Conservation (phyloP, 2,888 invertebrate genomes). For the Ophraella communa region DNA sequence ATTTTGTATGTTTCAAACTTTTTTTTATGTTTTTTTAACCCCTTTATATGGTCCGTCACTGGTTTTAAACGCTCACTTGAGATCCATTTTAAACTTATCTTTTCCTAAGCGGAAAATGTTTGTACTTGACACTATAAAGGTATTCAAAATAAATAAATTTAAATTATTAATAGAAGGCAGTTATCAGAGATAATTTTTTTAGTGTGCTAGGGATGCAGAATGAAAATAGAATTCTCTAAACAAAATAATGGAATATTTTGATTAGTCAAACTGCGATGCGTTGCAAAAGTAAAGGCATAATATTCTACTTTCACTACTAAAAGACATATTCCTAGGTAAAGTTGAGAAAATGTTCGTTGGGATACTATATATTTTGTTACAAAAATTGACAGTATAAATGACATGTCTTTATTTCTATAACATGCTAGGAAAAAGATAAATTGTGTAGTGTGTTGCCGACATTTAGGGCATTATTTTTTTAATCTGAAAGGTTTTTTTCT, state of each 20-base stretch:
- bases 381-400: no score
- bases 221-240: constrained; percentile 11
- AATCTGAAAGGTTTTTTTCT: no score
- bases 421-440: no score
- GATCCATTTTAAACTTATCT: constrained; percentile 50
- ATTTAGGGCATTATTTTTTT: no score
- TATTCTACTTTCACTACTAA: no score
- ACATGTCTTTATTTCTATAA: no score
- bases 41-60: not conserved
- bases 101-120: constrained; percentile 28
- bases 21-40: no score
- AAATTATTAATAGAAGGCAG: constrained; percentile 29
- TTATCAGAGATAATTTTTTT: constrained; percentile 10
- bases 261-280: not conserved
- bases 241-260: not conserved
- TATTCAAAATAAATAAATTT: constrained; percentile 23
- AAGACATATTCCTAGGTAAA: no score
- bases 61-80: constrained; percentile 47
- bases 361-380: no score
- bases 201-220: not conserved
- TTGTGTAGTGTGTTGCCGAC: no score
- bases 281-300: not conserved
- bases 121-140: constrained; percentile 28
- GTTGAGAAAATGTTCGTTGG: no score
- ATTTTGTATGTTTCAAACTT: no score